These are phyloP conservation scores for Gastrophysa polygoni DNA, from an alignment of 2,888 invertebrate genomes.

Conservation along the genomic window DNA sequence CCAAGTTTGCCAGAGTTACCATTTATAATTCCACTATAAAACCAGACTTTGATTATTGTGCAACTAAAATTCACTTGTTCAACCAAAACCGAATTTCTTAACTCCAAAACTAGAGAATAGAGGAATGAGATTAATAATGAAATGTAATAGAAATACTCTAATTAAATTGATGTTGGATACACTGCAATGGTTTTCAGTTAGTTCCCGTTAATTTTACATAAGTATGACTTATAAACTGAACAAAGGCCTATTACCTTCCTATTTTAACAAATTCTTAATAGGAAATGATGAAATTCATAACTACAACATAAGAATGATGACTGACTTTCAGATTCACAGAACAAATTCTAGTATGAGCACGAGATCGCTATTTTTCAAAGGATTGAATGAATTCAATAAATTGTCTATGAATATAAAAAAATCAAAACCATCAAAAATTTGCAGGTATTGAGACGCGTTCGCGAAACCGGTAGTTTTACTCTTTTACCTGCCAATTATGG, in stretches of 20 bases:
- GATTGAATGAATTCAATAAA: background rate
- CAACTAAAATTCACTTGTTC: no score
- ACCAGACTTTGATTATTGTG: background rate
- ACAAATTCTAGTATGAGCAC: background rate
- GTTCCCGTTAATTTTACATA: background rate
- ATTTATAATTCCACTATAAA: background rate
- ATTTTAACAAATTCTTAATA: slow-evolving; percentile 4
- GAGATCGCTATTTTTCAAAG: background rate
- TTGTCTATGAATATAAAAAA: slow-evolving; percentile 1
- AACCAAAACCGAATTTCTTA: no score
- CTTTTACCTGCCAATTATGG: no score
- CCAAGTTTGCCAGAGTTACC: background rate
- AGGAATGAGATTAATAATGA: no score
- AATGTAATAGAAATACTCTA: background rate
- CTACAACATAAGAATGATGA: background rate
- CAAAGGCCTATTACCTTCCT: background rate
- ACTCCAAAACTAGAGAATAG: no score
- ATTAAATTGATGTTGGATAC: background rate
- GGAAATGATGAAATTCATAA: background rate
- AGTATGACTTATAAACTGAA: slow-evolving; percentile 1
- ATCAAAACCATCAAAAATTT: slow-evolving; percentile 13
- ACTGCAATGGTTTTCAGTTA: background rate
- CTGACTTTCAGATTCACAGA: background rate
- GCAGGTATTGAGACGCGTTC: no score
- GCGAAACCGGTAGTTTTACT: no score